Percentiles rank a stretch among this genome's conserved stretches.
Conservation (phyloP, 1,140 invertebrate genomes). For the Diorhabda elongata region DNA sequence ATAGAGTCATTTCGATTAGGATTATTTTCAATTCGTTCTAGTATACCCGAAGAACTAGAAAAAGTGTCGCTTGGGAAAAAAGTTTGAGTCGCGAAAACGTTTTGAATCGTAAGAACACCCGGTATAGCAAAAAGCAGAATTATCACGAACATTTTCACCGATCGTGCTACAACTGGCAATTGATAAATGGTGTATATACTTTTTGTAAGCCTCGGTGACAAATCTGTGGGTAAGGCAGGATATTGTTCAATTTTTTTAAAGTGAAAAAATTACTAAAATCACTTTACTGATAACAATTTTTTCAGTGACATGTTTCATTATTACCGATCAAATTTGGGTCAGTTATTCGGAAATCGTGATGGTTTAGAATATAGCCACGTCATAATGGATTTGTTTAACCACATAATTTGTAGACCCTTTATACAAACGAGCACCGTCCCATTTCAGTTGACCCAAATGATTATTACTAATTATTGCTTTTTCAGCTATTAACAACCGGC, state of each 20-base stretch:
- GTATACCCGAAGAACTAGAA: not conserved
- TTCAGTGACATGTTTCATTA: conserved; percentile 4
- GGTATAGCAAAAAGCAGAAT: not conserved
- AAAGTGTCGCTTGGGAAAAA: not conserved
- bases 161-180: conserved; percentile 3
- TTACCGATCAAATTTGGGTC: not conserved
- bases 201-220: conserved; percentile 13
- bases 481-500: no score
- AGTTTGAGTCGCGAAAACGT: not conserved
- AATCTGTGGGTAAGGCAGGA: conserved; percentile 16
- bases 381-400: no score
- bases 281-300: not conserved
- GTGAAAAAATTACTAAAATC: not conserved
- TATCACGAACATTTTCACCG: conserved; percentile 9
- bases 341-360: not conserved
- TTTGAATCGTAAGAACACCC: not conserved
- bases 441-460: no score
- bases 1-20: conserved; percentile 7
- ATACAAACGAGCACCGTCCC: no score
- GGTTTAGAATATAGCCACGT: no score
- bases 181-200: conserved; percentile 1
- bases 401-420: no score
- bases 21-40: conserved; percentile 5
- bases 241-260: conserved; percentile 11
- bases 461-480: no score